Conservation (phyloP, 2,113 vertebrate genomes). For the Apteryx owenii region DNA sequence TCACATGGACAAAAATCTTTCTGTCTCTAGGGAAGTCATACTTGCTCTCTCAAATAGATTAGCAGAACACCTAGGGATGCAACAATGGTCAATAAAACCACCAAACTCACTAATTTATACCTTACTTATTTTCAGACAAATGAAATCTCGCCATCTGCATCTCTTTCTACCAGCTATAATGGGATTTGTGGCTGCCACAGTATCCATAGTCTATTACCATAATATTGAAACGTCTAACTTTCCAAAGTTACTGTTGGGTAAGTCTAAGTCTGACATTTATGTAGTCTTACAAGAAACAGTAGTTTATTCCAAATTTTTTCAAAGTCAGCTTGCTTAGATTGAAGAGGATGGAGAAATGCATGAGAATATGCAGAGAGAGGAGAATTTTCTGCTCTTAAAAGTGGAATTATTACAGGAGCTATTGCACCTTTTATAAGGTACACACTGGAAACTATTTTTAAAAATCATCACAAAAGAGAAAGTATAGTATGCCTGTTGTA, state of each 20-base stretch:
- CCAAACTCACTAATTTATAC: not conserved
- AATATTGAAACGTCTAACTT: slow-evolving; percentile 99
- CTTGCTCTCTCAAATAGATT: not conserved
- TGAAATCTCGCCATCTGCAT: slow-evolving; percentile 86
- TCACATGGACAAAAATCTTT: not conserved
- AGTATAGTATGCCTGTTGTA: not conserved
- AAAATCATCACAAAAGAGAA: not conserved
- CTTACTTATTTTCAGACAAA: slow-evolving; percentile 69
- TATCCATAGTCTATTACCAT: slow-evolving; percentile 97
- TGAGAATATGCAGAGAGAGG: not conserved
- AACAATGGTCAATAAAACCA: not conserved
- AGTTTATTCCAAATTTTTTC: not conserved
- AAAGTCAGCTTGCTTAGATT: not conserved
- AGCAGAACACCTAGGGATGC: not conserved
- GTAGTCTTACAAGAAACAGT: not conserved
- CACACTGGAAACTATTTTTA: not conserved
- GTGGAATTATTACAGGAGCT: not conserved
- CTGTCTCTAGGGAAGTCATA: not conserved
- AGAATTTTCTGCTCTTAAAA: not conserved
- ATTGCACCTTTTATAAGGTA: not conserved
- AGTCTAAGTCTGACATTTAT: slow-evolving; percentile 34
- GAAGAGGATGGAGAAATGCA: not conserved
- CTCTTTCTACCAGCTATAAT: slow-evolving; percentile 96
- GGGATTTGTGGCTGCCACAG: slow-evolving; percentile 95
- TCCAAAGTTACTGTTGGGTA: slow-evolving; percentile 95